phyloP scores from a whole-genome alignment of 2,797 vertebrate species.

The Acrocephalus scirpaceus region DNA sequence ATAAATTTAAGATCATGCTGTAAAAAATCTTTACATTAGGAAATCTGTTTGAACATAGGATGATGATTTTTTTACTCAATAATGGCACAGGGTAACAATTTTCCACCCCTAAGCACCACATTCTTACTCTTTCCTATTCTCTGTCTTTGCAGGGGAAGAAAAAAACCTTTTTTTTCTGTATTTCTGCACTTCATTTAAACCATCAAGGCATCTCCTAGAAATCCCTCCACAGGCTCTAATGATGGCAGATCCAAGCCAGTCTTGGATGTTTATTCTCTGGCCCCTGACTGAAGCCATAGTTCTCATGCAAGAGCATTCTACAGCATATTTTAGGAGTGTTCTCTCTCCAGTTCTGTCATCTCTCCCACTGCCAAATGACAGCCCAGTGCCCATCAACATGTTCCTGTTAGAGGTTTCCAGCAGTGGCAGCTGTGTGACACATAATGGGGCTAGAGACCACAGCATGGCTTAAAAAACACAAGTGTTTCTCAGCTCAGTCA shows the following conservation, averaged over 20 bases:
- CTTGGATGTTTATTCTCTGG: neutral
- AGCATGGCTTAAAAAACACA: neutral
- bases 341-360: neutral
- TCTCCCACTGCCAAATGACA: neutral
- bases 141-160: fast-evolving
- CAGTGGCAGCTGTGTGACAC: neutral
- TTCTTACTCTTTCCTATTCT: neutral
- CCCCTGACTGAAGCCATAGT: neutral
- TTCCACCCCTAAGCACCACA: neutral
- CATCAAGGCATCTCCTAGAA: neutral
- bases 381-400: neutral
- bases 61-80: neutral
- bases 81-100: neutral
- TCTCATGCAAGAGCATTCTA: neutral
- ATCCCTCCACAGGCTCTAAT: neutral
- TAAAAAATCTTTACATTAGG: neutral
- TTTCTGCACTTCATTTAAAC: neutral
- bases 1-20: neutral
- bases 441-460: neutral
- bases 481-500: neutral
- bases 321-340: neutral
- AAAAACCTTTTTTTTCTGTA: neutral
- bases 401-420: neutral
- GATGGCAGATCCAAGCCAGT: neutral
- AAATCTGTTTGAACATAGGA: neutral